Base-by-base conservation (phyloP, 2,888 invertebrate genomes). In the Troides oblongomaculatus region DNA sequence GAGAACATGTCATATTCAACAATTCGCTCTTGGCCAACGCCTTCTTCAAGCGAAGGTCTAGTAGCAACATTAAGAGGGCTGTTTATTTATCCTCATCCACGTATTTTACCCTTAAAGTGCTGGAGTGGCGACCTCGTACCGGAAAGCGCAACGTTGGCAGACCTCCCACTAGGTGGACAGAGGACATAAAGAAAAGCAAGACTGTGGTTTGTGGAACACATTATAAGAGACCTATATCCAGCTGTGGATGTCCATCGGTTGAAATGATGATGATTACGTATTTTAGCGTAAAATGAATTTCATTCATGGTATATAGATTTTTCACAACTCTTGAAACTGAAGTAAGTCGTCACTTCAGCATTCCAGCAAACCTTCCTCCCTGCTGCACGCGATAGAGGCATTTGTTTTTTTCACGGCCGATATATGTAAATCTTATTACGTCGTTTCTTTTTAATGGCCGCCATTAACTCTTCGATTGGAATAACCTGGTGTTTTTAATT, bases 321-420 rank as follows among this genome's bases (percentile, higher is more conserved):
- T 12, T 50, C 50, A 50, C 21, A 59, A 56, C 66, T 61, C 46
- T 46, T n/a, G 30, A 46, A 60, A 43, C 30, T 57, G 12, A 43
- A 46, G 43, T 30, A 30, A 50, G 72, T 68, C 72, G 72, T 72
- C 72, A 73, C 72, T 73, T 72, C 74, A 70, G 61, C 50, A 5
- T 72, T 72, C 72, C 73, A 71, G 61, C 50, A 17, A 62, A 64
- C 72, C 73, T 69, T 70, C 72, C 71, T 72, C 77, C 71, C 72
- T 72, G 68, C 71, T 66, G 74, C 83, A 83, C 82, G 83, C 83
- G 76, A 83, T 78, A 72, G 66, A 70, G 75, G 72, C 78, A 79
- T 82, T 82, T 79, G 79, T 79, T 78, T 76, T 72, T 76, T 77
- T 75, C 74, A 75, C 77, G 77, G 72, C 67, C 62, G 63, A 62